Conservation (phyloP, 2,888 invertebrate genomes). For the Neoascia interrupta region DNA sequence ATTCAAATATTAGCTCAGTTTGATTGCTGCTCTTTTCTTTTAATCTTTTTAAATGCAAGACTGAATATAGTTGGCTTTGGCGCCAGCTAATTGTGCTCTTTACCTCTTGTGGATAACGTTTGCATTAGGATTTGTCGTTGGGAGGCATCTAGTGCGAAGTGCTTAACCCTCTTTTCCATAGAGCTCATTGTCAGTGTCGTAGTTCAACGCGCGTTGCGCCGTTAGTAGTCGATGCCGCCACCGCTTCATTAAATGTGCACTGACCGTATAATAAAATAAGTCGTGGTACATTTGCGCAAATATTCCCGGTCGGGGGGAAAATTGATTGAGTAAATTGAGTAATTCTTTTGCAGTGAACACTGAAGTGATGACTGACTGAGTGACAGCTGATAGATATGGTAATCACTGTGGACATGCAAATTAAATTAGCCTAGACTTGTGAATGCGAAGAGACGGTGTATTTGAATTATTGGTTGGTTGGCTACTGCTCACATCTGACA, state of each 20-base stretch:
- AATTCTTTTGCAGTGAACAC: constrained; percentile 23
- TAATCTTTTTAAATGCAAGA: constrained; percentile 11
- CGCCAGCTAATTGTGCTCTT: constrained; percentile 42
- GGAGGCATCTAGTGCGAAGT: constrained; percentile 10
- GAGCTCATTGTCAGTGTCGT: constrained; percentile 32
- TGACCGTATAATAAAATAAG: constrained; percentile 57
- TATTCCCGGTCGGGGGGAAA: no score
- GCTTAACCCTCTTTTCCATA: constrained; percentile 18
- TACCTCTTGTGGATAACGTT: constrained; percentile 22
- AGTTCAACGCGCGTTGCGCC: constrained; percentile 16
- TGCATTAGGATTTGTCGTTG: constrained; percentile 15
- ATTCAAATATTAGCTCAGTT: constrained; percentile 38
- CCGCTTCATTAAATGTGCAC: constrained; percentile 47
- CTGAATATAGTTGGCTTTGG: constrained; percentile 28
- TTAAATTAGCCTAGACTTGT: constrained; percentile 25
- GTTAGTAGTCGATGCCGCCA: constrained; percentile 41
- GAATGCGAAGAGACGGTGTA: no score
- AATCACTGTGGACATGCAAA: constrained; percentile 24
- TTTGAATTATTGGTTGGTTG: no score
- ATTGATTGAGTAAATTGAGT: constrained; percentile 50
- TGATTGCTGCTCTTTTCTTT: constrained; percentile 1
- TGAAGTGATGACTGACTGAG: neutral
- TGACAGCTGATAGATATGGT: neutral
- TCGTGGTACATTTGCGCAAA: no score
- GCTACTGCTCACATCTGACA: no score